Percentiles rank a stretch among this genome's conserved stretches.
Evolutionary conservation across 2,113 vertebrate genomes (phyloP).

Genomic region (Lamprotornis superbus): DNA sequence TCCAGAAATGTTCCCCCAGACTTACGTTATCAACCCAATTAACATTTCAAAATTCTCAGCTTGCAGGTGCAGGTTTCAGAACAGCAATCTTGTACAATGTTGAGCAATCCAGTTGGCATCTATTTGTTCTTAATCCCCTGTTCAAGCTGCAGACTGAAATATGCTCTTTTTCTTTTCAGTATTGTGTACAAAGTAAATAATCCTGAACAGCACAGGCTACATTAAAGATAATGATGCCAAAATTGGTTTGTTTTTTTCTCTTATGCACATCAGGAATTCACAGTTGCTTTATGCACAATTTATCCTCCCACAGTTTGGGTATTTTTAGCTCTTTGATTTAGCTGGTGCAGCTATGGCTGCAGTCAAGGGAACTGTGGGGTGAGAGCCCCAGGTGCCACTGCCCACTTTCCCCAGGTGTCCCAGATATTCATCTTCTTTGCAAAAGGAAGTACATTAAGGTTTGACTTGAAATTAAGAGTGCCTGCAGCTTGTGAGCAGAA

Average conservation of each 20-base stretch:
- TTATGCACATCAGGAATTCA: rapidly evolving
- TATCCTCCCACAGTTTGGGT: background rate
- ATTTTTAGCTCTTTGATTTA: background rate
- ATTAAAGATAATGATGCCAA: background rate
- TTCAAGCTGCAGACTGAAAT: background rate
- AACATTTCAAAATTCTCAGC: slow-evolving; percentile 29
- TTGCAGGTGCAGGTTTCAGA: slow-evolving; percentile 40
- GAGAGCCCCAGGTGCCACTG: background rate
- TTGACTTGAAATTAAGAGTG: background rate
- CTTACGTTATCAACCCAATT: background rate
- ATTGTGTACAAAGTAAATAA: background rate
- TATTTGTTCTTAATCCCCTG: background rate
- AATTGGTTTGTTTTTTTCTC: background rate
- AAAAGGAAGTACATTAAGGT: background rate
- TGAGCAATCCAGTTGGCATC: slow-evolving; percentile 19
- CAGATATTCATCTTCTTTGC: background rate
- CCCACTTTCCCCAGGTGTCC: background rate
- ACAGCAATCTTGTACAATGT: background rate
- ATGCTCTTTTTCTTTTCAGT: background rate
- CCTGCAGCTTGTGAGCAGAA: background rate
- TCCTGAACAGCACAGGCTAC: background rate
- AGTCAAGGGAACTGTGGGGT: background rate
- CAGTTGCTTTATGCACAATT: background rate
- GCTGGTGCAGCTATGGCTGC: background rate
- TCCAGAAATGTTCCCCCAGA: background rate